Base-by-base conservation (phyloP, 2,888 invertebrate genomes). In the Argyresthia albistria region DNA sequence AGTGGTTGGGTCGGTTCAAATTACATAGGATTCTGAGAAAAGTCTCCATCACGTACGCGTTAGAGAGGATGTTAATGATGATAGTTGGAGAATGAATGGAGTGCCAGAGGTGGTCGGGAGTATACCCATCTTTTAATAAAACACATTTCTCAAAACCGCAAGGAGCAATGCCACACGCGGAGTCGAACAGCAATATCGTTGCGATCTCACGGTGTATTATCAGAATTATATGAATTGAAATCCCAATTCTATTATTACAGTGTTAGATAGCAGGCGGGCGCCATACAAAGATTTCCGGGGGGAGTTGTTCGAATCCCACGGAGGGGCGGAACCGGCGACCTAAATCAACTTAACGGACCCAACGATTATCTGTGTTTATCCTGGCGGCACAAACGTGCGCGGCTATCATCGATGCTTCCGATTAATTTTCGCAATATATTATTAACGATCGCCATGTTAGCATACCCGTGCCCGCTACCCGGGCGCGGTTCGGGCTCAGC, bases 331-430 rank as follows among this genome's bases (percentile, higher is more conserved):
- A 66, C 68, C 64, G 60, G 61, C 67, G 66, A 62, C 65, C 67
- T 80, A 69, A 73, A 76, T 74, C 72, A 75, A 71, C 61, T 61
- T 76, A 74, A 71, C 78, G 76, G 73, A 71, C 60, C 54, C 58
- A 51, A 59, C 62, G 67, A 71, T 73, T 73, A 76, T 74, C 71
- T 69, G 60, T 68, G 73, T 73, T 79, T 76, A 79, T 77, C 76
- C 71, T 74, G 72, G 73, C 73, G 68, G 76, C 68, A 67, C 69
- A 67, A 72, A 67, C 70, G 66, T 69, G 71, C 62, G 63, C 65
- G 66, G 68, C 70, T 67, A 73, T 77, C 73, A 77, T 71, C 73
- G 69, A 73, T 71, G 72, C 70, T 75, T 72, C 72, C 69, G 74
- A 79, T 80, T 75, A 77, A 80, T 79, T 71, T 70, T 66, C 63